Percentiles rank a stretch among this genome's conserved stretches.
Conservation (phyloP, 2,888 invertebrate species). For the Conomelus anceps region DNA sequence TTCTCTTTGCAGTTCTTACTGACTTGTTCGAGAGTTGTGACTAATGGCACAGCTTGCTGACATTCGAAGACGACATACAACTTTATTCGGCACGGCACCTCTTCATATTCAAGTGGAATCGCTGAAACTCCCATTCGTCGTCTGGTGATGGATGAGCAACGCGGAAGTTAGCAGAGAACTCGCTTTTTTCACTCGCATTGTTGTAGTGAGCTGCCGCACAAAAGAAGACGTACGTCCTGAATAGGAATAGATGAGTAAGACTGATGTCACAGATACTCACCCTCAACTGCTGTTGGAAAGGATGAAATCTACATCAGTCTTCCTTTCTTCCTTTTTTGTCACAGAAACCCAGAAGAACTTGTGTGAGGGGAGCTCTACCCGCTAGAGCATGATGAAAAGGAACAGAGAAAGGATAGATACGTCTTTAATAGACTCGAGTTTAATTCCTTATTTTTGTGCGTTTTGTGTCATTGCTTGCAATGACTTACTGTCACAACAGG, state of each 20-base stretch:
- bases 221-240: not conserved
- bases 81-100: not conserved
- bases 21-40: not conserved
- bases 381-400: too few species aligned
- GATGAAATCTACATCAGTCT: not conserved
- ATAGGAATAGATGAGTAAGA: not conserved
- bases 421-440: not conserved
- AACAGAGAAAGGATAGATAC: not conserved
- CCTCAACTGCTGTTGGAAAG: too few species aligned
- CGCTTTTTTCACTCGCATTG: not conserved
- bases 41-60: not conserved
- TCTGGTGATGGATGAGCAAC: not conserved
- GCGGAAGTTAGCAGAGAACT: not conserved
- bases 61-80: not conserved
- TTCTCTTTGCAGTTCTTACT: not conserved
- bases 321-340: not conserved
- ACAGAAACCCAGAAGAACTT: not conserved
- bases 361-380: not conserved
- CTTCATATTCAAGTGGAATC: not conserved
- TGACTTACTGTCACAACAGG: not conserved
- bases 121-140: not conserved
- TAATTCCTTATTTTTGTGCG: not conserved
- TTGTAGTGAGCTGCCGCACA: not conserved
- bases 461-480: not conserved
- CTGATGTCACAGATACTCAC: not conserved